Base-by-base conservation (phyloP, 2,797 vertebrate genomes). In the Sebastolobus altivelis region DNA sequence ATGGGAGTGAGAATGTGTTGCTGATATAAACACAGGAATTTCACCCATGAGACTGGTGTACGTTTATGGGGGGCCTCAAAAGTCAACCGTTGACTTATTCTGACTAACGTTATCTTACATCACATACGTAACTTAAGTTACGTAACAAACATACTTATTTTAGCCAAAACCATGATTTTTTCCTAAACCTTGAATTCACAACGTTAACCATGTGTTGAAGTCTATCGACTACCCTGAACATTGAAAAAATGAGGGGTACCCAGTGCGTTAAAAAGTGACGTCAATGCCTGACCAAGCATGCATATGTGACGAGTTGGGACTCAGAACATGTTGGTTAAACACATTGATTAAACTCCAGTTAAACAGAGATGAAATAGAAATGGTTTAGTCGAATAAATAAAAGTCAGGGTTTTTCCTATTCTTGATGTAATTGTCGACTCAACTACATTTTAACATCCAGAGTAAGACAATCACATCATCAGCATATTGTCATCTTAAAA, bases 191-290 rank as follows among this genome's bases (percentile, higher is more conserved):
- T 56, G 54, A 25, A 1, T 56, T 27, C 0, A 54, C 10, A 55
- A 55, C 10, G 0, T 56, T 56, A 14, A 27, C 22, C 54, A 25
- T 11, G 14, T 55, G 54, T 58, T 58, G 25, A 58, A 58, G 1
- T 58, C 25, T 14, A 58, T 56, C 12, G 11, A 56, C 55, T 14
- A 56, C 25, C 22, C 0, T 56, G 55, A 0, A 56, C 40, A 43
- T 43, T 0, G 40, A 43, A 0, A 0, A 43, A 43, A 43, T 43
- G 14, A 16, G 0, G 14, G 14, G 7, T 49, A 49, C 16, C 46
- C 46, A 49, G 46, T 18, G 46, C 7, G 0, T 49, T 18, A 49
- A 49, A 49, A 49, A 49, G 46, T 1, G 46, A 49, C 0, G 0
- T 20, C 0, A 49, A 49, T 4, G 33, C 33, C 4, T 35, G 33